Base-by-base conservation (phyloP, 2,797 vertebrate genomes). In the Periparus ater region DNA sequence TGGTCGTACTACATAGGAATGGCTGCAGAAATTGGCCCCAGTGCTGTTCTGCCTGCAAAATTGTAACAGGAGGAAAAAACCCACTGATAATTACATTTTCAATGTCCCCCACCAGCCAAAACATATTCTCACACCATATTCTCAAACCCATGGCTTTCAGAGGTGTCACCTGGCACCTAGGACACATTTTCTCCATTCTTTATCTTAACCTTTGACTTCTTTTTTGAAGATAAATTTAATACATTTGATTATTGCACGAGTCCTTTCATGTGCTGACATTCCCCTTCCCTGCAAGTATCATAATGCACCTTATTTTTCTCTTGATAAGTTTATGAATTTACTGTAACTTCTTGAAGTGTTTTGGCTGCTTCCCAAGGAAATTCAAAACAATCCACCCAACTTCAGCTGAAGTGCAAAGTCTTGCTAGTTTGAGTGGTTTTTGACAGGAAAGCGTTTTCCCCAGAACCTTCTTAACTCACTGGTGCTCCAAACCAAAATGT, bases 351-450 rank as follows among this genome's bases (percentile, higher is more conserved):
- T 90, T 50, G 53, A 79, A 81, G 47, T 48, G 62, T 54, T 91
- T 76, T 91, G 85, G 66, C 83, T 92, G 71, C n/a, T 87, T 85
- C 87, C 88, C 90, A 84, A 51, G 54, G 94, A 58, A 72, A 76
- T 48, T 85, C 77, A 61, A 25, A 87, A 47, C 79, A 53, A 70
- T 44, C 71, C 73, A 71, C 44, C 34, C 7, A 10, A 48, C 48
- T 60, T 61, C 78, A 83, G 55, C 1, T 80, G 77, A 76, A 85
- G 70, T 6, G 5, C 74, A 30, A 47, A 63, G 25, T 9, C 83
- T 55, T 2, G 11, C 75, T 79, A 62, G 19, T 34, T 47, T 34
- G 61, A 73, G 40, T 4, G 6, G 0, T 48, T 92, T 82, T 40
- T 62, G 58, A 84, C 86, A 85, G 53, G 26, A 70, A 66, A 84